phyloP scores from a whole-genome alignment of 2,113 vertebrate species.

The Guaruba guarouba region DNA sequence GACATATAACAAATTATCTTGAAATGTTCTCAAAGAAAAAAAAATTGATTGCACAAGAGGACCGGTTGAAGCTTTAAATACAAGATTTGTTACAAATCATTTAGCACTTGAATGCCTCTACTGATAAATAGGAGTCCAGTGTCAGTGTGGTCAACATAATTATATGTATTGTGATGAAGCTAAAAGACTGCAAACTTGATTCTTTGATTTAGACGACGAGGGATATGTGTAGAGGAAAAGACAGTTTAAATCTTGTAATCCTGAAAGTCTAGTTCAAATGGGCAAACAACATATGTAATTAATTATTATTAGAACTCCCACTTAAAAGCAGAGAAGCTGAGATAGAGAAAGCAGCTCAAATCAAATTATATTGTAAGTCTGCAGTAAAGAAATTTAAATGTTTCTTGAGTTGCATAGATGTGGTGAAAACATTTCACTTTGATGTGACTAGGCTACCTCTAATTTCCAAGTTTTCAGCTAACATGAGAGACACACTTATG shows the following conservation, averaged over 20 bases:
- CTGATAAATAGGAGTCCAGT: neutral
- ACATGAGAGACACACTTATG: neutral
- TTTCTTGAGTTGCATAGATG: neutral
- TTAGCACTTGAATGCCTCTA: neutral
- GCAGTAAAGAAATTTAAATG: neutral
- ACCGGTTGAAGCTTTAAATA: neutral
- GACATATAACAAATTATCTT: neutral
- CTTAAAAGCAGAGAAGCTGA: neutral
- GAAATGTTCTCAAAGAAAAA: neutral
- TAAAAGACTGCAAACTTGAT: neutral
- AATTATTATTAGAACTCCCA: neutral
- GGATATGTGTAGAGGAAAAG: neutral
- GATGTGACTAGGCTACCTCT: neutral
- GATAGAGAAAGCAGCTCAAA: neutral
- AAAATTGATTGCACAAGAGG: neutral
- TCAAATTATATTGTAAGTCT: neutral
- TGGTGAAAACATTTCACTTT: neutral
- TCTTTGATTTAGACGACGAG: neutral
- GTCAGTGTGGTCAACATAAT: neutral
- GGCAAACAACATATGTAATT: neutral
- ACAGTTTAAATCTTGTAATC: neutral
- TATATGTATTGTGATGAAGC: neutral
- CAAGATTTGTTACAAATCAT: neutral
- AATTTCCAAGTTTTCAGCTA: neutral
- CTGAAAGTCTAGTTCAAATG: neutral